These are phyloP conservation scores for Apodemus speciosus DNA, from an alignment of 2,113 vertebrate species.

Conservation along the genomic window DNA sequence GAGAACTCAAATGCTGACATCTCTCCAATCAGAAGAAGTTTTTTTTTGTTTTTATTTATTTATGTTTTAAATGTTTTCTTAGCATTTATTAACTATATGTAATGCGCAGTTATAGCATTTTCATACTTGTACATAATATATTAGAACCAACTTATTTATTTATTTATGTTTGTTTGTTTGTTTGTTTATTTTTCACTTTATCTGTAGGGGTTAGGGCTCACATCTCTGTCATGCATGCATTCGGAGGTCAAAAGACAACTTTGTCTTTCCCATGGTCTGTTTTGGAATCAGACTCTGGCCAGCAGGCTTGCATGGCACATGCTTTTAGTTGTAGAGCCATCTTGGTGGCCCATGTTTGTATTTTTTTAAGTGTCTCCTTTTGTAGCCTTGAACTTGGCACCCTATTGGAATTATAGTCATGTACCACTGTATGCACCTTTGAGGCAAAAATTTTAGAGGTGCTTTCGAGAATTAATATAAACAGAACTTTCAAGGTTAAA, in stretches of 20 bases:
- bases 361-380: background rate
- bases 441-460: constrained; percentile 14
- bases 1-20: constrained; percentile 30
- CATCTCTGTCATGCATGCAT: background rate
- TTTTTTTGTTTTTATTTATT: background rate
- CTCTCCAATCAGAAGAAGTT: constrained; percentile 17
- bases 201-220: background rate
- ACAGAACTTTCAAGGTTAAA: constrained; percentile 41
- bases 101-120: background rate
- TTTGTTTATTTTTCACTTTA: too few relatives aligned
- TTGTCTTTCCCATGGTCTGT: background rate
- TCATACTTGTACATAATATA: too few relatives aligned
- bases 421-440: background rate
- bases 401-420: background rate
- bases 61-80: background rate
- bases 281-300: background rate
- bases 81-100: background rate
- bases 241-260: background rate
- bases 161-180: too few relatives aligned
- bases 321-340: background rate
- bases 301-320: background rate
- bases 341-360: background rate
- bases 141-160: background rate
- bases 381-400: background rate
- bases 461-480: constrained; percentile 36